phyloP scores from a whole-genome alignment of 2,797 vertebrate species.

The Graptemys geographica region DNA sequence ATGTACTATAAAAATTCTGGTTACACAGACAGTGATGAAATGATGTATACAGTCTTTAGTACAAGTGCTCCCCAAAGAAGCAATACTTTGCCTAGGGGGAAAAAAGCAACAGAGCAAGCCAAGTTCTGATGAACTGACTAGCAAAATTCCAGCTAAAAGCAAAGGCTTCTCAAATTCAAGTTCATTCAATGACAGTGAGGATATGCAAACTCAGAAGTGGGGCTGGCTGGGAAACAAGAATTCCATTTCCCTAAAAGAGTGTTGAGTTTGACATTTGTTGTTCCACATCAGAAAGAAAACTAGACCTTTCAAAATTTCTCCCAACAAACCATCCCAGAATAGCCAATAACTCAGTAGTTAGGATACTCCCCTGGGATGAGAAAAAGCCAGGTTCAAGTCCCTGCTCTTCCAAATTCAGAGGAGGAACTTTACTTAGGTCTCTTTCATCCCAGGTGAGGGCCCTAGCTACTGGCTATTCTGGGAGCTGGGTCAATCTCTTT shows the following conservation, averaged over 20 bases:
- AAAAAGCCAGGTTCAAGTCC: background rate
- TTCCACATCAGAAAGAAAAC: background rate
- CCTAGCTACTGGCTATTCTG: background rate
- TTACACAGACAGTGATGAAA: background rate
- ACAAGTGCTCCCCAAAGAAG: background rate
- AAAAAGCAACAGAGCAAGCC: background rate
- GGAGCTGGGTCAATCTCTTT: background rate
- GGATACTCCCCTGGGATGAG: background rate
- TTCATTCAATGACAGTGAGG: background rate
- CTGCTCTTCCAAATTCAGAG: background rate
- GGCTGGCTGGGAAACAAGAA: background rate
- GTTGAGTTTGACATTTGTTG: background rate
- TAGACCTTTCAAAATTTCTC: background rate
- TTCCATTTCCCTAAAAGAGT: background rate
- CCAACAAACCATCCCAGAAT: background rate
- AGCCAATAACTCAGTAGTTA: background rate
- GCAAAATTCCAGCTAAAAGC: background rate
- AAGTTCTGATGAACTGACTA: background rate
- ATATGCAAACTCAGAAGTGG: background rate
- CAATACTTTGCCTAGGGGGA: background rate
- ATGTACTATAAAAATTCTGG: background rate
- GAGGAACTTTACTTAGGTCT: background rate
- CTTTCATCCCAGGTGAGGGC: background rate
- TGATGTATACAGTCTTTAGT: background rate
- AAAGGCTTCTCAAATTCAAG: background rate